Evolutionary conservation across 2,797 vertebrate species (phyloP).

Genomic region (Pipistrellus pipistrellus): DNA sequence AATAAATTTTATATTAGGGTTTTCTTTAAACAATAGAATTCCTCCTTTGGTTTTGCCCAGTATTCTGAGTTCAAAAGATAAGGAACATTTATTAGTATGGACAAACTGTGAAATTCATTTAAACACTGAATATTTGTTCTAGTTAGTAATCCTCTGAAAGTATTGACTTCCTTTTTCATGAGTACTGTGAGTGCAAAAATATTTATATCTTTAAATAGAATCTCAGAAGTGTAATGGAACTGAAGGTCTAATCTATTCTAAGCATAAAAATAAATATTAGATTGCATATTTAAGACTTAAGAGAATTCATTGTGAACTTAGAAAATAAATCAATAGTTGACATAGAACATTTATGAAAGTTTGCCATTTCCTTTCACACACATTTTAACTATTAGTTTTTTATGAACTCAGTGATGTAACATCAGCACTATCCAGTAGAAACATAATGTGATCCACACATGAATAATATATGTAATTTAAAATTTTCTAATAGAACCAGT

Average conservation of each 20-base stretch:
- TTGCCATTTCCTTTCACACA: neutral
- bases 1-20: neutral
- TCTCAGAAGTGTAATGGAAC: slow-evolving; percentile 37
- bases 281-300: slow-evolving; percentile 44
- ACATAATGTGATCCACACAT: neutral
- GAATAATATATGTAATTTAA: neutral
- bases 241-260: slow-evolving; percentile 33
- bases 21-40: slow-evolving; percentile 42
- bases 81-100: slow-evolving; percentile 21
- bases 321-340: slow-evolving; percentile 33
- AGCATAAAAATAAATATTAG: slow-evolving; percentile 59
- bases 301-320: slow-evolving; percentile 59
- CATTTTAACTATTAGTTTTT: slow-evolving; percentile 21
- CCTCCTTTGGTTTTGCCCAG: slow-evolving; percentile 42
- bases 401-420: neutral
- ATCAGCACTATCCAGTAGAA: neutral
- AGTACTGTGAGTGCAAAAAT: slow-evolving; percentile 19
- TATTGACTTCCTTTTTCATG: slow-evolving; percentile 63
- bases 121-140: slow-evolving; percentile 63
- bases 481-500: slow-evolving; percentile 12
- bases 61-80: slow-evolving; percentile 57
- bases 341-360: slow-evolving; percentile 19
- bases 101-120: slow-evolving; percentile 70
- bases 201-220: slow-evolving; percentile 61
- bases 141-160: slow-evolving; percentile 55